These are phyloP conservation scores for Crypturellus tataupa DNA, from an alignment of 2,797 vertebrate genomes.

Conservation along the genomic window DNA sequence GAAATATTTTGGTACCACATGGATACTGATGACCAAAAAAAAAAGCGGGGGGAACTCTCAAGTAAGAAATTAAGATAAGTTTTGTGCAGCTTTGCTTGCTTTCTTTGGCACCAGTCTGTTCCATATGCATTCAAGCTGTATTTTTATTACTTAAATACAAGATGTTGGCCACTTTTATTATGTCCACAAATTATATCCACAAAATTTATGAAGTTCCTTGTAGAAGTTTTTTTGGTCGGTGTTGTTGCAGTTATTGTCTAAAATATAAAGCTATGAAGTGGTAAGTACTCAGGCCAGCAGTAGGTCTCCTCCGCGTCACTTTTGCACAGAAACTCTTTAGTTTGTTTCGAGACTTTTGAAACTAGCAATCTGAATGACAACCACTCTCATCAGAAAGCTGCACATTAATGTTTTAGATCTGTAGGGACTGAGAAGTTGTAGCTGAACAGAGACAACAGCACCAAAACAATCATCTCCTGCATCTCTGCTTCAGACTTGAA, in stretches of 20 bases:
- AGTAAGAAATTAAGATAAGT: background rate
- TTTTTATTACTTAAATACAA: background rate
- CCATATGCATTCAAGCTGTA: background rate
- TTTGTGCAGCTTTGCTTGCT: background rate
- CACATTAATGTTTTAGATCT: fast-evolving
- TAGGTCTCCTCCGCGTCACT: background rate
- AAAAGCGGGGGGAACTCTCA: background rate
- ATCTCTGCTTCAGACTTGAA: background rate
- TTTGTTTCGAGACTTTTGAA: background rate
- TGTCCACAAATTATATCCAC: background rate
- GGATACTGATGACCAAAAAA: constrained; percentile 8
- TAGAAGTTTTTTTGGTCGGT: background rate
- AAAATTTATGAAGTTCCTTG: background rate
- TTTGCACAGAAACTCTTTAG: background rate
- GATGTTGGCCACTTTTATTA: background rate
- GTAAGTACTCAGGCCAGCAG: background rate
- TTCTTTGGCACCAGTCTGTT: background rate
- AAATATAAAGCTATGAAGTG: background rate
- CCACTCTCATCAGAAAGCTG: background rate
- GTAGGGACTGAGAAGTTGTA: background rate
- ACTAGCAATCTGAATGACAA: background rate
- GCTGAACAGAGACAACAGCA: background rate
- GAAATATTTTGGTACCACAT: constrained; percentile 8
- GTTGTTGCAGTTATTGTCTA: background rate
- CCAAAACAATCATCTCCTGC: background rate